These are phyloP conservation scores for Oreochromis aureus DNA, from an alignment of 2,113 vertebrate species.

Conservation along the genomic window DNA sequence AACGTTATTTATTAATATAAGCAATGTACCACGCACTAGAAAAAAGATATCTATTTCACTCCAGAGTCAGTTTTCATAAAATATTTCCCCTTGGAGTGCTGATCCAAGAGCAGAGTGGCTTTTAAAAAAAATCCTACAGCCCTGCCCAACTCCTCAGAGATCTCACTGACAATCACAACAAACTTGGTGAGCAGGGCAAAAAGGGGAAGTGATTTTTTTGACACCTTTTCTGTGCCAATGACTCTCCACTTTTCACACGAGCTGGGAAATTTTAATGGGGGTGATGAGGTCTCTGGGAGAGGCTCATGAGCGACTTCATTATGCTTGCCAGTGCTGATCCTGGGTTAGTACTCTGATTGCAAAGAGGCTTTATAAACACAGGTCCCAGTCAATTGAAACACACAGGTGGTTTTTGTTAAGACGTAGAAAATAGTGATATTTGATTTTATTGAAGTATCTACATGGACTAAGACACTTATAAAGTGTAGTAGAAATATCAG, in stretches of 20 bases:
- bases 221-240: neutral
- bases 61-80: conserved; percentile 48
- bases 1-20: conserved; percentile 67
- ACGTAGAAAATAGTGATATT: conserved; percentile 64
- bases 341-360: conserved; percentile 25
- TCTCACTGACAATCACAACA: neutral
- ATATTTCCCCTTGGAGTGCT: conserved; percentile 11
- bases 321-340: conserved; percentile 17
- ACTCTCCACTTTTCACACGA: neutral
- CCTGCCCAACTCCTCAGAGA: neutral
- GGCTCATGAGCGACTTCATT: neutral
- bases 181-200: neutral
- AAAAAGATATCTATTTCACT: conserved; percentile 56
- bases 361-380: conserved; percentile 41
- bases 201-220: neutral
- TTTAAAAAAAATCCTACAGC: neutral
- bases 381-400: conserved; percentile 47
- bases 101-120: conserved; percentile 36
- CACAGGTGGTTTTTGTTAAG: conserved; percentile 33
- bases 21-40: conserved; percentile 62
- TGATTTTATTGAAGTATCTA: conserved; percentile 64
- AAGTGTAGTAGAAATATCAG: conserved; percentile 67
- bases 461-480: conserved; percentile 69
- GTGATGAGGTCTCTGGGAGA: neutral
- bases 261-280: neutral